Conservation (phyloP, 37 sponge, comb jelly and placozoan genomes). For the Spongia lamella region DNA sequence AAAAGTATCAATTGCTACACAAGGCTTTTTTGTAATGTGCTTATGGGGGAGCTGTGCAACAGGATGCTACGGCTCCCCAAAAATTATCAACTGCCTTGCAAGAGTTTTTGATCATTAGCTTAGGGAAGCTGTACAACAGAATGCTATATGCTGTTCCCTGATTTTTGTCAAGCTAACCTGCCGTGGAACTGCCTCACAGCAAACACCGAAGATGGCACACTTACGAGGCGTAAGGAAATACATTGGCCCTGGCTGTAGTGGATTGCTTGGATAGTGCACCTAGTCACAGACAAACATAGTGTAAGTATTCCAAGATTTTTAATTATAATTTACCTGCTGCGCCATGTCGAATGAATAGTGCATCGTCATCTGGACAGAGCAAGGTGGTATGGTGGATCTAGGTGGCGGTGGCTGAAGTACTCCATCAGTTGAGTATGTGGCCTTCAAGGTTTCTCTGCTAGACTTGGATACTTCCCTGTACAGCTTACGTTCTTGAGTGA, state of each 20-base stretch:
- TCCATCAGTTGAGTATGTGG: neutral
- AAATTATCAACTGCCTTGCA: too few species aligned
- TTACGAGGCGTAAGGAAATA: slow-evolving; percentile 65
- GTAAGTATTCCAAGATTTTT: too few species aligned
- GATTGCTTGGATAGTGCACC: slow-evolving; percentile 58
- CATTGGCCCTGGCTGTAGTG: slow-evolving; percentile 66
- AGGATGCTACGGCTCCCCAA: too few species aligned
- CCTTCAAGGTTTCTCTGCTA: neutral
- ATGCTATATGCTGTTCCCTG: too few species aligned
- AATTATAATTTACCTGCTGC: slow-evolving; percentile 55
- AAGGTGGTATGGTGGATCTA: too few species aligned
- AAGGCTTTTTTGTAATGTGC: too few species aligned
- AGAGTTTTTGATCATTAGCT: too few species aligned
- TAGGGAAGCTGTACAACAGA: too few species aligned
- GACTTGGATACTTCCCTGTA: slow-evolving; percentile 6
- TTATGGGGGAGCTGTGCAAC: too few species aligned
- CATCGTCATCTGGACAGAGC: slow-evolving; percentile 7
- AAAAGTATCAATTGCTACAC: too few species aligned
- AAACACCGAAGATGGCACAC: slow-evolving; percentile 62
- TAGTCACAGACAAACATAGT: too few species aligned
- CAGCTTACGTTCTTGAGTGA: slow-evolving; percentile 19
- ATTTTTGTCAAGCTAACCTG: slow-evolving; percentile 27
- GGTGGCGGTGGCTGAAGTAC: slow-evolving; percentile 1
- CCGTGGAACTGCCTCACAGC: slow-evolving; percentile 62
- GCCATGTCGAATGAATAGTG: slow-evolving; percentile 59